These are phyloP conservation scores for Musca vetustissima DNA, from an alignment of 1,140 invertebrate species.

Conservation along the genomic window DNA sequence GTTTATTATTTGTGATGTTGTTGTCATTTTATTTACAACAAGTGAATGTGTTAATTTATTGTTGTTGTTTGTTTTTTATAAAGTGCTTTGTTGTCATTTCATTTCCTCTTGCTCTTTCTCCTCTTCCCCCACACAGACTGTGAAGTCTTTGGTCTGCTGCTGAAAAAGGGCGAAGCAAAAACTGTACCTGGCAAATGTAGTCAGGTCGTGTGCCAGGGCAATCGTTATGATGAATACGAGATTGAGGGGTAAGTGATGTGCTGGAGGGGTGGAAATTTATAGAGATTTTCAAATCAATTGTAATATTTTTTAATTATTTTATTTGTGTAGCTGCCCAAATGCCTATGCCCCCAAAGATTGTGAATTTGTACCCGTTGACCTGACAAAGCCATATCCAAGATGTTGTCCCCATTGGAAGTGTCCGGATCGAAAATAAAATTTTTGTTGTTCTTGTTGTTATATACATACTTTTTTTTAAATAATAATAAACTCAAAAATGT, in stretches of 20 bases:
- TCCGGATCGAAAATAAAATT: background rate
- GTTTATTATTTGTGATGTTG: too few relatives aligned
- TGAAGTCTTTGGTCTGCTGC: conserved; percentile 20
- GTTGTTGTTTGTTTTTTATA: too few relatives aligned
- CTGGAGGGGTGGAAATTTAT: background rate
- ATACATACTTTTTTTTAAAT: too few relatives aligned
- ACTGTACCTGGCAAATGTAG: conserved; percentile 28
- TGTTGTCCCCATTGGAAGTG: conserved; percentile 28
- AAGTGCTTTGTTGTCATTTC: too few relatives aligned
- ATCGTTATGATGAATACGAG: conserved; percentile 25
- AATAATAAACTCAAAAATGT: background rate
- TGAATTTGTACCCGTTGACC: conserved; percentile 24
- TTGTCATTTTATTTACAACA: too few relatives aligned
- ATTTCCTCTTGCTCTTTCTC: background rate
- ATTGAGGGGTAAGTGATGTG: conserved; percentile 22
- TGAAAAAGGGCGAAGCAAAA: conserved; percentile 26
- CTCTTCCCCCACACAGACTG: conserved; percentile 14
- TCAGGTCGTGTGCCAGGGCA: conserved; percentile 26
- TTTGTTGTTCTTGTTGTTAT: too few relatives aligned
- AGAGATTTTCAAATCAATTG: too few relatives aligned
- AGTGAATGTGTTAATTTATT: too few relatives aligned
- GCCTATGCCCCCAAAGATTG: conserved; percentile 28
- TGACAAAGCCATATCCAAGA: conserved; percentile 25
- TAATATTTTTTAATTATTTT: background rate
- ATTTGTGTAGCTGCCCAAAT: conserved; percentile 25